Conservation (phyloP, 2,888 invertebrate species). For the Trachelus tabidus region DNA sequence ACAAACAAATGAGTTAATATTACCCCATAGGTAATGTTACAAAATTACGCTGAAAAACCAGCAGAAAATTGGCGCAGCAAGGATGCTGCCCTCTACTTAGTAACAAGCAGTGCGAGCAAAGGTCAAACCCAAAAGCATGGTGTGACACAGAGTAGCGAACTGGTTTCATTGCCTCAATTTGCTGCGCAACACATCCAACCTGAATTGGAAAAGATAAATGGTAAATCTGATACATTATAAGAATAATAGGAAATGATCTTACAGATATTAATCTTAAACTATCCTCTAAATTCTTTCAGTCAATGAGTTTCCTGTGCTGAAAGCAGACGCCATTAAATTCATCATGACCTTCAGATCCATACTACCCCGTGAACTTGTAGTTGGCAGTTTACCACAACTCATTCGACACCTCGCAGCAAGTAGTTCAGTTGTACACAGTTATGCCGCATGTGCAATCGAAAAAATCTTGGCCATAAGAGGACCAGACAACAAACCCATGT, state of each 20-base stretch:
- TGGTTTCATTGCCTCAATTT: slow-evolving; percentile 92
- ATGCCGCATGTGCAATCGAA: slow-evolving; percentile 93
- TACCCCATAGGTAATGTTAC: slow-evolving; percentile 75
- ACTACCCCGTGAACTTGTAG: slow-evolving; percentile 82
- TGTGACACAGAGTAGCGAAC: slow-evolving; percentile 88
- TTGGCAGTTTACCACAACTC: slow-evolving; percentile 81
- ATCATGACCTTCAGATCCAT: slow-evolving; percentile 95
- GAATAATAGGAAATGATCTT: neutral
- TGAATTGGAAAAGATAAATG: slow-evolving; percentile 81
- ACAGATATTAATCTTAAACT: neutral
- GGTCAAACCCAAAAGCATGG: slow-evolving; percentile 91
- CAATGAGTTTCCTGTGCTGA: slow-evolving; percentile 88
- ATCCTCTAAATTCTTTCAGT: slow-evolving; percentile 70
- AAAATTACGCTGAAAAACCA: slow-evolving; percentile 82
- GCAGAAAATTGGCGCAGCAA: slow-evolving; percentile 89
- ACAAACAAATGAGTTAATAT: neutral
- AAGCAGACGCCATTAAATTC: slow-evolving; percentile 96
- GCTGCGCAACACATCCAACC: slow-evolving; percentile 87
- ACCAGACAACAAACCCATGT: slow-evolving; percentile 70
- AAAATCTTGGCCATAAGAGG: slow-evolving; percentile 84
- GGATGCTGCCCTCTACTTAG: slow-evolving; percentile 95
- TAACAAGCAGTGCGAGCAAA: slow-evolving; percentile 92
- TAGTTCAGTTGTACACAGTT: slow-evolving; percentile 92
- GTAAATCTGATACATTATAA: slow-evolving; percentile 63
- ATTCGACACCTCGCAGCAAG: slow-evolving; percentile 81